Percentiles rank a stretch among this genome's conserved stretches.
Evolutionary conservation across 1,140 invertebrate genomes (phyloP).

Genomic region (Magallana gigas): DNA sequence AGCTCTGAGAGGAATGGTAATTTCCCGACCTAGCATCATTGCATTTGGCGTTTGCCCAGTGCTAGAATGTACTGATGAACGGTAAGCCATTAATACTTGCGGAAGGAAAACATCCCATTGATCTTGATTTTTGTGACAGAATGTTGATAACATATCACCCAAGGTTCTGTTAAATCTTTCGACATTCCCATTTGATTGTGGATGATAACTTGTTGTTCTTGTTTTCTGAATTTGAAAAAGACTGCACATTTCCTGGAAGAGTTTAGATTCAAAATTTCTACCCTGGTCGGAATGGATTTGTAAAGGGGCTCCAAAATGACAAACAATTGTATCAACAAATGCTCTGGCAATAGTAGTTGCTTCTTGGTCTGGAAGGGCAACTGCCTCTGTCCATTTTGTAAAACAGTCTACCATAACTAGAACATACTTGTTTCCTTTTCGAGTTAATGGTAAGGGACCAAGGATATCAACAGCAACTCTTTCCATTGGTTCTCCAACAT

Average conservation of each 20-base stretch:
- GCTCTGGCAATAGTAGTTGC: constrained; percentile 51
- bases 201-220: constrained; percentile 38
- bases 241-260: constrained; percentile 47
- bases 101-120: too few relatives aligned
- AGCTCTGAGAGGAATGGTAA: too few relatives aligned
- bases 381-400: constrained; percentile 68
- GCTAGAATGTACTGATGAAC: too few relatives aligned
- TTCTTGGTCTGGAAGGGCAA: constrained; percentile 61
- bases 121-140: too few relatives aligned
- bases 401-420: constrained; percentile 67
- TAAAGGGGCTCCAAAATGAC: constrained; percentile 58
- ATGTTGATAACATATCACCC: too few relatives aligned
- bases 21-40: too few relatives aligned
- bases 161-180: too few relatives aligned
- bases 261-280: constrained; percentile 53
- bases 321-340: constrained; percentile 56
- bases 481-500: constrained; percentile 59
- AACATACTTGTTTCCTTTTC: constrained; percentile 65
- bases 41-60: too few relatives aligned
- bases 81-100: too few relatives aligned
- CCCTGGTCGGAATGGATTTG: constrained; percentile 57
- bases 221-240: constrained; percentile 60
- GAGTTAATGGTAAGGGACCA: constrained; percentile 57
- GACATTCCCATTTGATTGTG: too few relatives aligned
- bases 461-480: constrained; percentile 72